Evolutionary conservation across 2,113 vertebrate genomes (phyloP).

Genomic region (Cricetomys ansorgei): DNA sequence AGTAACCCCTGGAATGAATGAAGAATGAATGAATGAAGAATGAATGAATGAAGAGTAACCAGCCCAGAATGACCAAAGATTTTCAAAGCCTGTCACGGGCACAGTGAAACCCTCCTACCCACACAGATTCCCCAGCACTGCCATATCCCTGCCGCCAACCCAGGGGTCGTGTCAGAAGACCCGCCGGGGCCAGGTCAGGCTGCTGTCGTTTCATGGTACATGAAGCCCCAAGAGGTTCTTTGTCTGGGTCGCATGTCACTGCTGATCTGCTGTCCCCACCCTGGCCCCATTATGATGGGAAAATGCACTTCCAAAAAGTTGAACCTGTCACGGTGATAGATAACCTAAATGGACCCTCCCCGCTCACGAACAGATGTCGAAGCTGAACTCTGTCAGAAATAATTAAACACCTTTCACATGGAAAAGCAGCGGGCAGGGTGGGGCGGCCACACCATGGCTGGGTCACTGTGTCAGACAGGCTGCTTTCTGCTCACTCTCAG

Average conservation of each 20-base stretch:
- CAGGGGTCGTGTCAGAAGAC: not conserved
- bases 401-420: slow-evolving; percentile 88
- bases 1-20: not conserved
- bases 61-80: not conserved
- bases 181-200: not conserved
- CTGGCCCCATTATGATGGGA: slow-evolving; percentile 52
- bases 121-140: not conserved
- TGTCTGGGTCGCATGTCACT: slow-evolving; percentile 22
- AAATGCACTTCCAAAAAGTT: slow-evolving; percentile 71
- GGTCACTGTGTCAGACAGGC: not conserved
- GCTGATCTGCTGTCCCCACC: not conserved
- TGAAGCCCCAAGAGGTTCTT: slow-evolving; percentile 8
- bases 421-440: slow-evolving; percentile 69
- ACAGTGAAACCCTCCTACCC: no score
- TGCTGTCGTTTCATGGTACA: fast-evolving
- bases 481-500: not conserved
- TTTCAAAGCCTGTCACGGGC: not conserved
- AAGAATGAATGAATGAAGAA: not conserved
- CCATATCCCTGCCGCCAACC: not conserved
- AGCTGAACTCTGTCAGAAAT: slow-evolving; percentile 92
- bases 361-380: slow-evolving; percentile 90
- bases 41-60: not conserved
- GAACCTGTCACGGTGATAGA: slow-evolving; percentile 81
- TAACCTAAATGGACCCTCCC: slow-evolving; percentile 79
- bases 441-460: not conserved